Evolutionary conservation across 2,888 invertebrate species (phyloP).

Genomic region (Tenodera sinensis): DNA sequence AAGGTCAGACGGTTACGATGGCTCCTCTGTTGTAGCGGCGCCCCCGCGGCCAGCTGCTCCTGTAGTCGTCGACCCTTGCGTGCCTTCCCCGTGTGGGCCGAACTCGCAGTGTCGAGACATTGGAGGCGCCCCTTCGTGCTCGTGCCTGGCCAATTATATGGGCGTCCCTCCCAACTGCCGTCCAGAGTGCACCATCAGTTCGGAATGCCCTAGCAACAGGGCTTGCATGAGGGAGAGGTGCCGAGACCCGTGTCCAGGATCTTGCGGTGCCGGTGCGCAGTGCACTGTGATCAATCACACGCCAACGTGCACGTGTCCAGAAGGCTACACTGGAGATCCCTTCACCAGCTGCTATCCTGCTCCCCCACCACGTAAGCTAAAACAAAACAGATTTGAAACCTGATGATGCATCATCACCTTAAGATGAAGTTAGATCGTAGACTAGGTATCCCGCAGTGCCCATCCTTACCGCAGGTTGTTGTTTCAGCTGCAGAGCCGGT

Average conservation of each 20-base stretch:
- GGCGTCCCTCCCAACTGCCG: slow-evolving; percentile 66
- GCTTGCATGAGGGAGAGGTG: slow-evolving; percentile 72
- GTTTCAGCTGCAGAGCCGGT: slow-evolving; percentile 28
- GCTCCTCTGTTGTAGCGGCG: slow-evolving; percentile 27
- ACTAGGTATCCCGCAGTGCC: background rate
- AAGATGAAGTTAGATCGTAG: background rate
- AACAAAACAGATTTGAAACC: background rate
- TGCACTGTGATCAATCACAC: slow-evolving; percentile 67
- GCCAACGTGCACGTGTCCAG: slow-evolving; percentile 39
- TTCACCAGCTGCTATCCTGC: slow-evolving; percentile 36
- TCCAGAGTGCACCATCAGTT: slow-evolving; percentile 63
- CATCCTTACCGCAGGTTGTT: background rate
- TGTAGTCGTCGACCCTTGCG: slow-evolving; percentile 41
- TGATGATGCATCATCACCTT: slow-evolving; percentile 9
- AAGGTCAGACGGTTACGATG: background rate
- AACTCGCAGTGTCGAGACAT: slow-evolving; percentile 57
- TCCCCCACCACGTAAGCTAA: slow-evolving; percentile 32
- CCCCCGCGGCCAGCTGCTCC: slow-evolving; percentile 37
- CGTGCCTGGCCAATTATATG: slow-evolving; percentile 56
- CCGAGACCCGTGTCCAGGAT: slow-evolving; percentile 74
- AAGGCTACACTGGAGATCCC: slow-evolving; percentile 41
- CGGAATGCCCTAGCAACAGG: slow-evolving; percentile 64
- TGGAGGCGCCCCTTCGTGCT: slow-evolving; percentile 55
- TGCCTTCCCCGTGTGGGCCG: slow-evolving; percentile 55
- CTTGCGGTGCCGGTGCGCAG: slow-evolving; percentile 61